Conservation (phyloP, 2,797 vertebrate species). For the Sciurus vulgaris region DNA sequence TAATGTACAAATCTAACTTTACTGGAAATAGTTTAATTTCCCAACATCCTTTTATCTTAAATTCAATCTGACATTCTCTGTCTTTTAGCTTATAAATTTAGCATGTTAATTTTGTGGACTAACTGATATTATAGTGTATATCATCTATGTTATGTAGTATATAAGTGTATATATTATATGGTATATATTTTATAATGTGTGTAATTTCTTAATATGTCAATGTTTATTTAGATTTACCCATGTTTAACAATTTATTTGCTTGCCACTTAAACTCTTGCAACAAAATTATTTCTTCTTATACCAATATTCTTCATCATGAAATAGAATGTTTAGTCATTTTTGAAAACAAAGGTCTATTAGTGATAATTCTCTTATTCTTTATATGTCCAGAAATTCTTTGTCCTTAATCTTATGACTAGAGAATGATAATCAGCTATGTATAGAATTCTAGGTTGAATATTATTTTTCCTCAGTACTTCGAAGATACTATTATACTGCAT, state of each 20-base stretch:
- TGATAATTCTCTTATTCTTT: neutral
- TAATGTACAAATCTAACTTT: neutral
- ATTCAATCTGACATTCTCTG: neutral
- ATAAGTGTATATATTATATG: neutral
- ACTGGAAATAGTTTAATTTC: conserved; percentile 37
- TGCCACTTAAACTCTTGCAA: neutral
- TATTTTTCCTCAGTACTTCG: neutral
- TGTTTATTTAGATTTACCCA: neutral
- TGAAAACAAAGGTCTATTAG: neutral
- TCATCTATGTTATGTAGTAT: neutral
- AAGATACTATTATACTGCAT: neutral
- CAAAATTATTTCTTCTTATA: neutral
- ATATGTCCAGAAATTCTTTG: neutral
- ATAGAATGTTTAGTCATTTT: neutral
- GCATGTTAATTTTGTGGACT: neutral
- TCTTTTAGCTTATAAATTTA: neutral
- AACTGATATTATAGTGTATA: neutral
- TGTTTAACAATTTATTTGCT: neutral
- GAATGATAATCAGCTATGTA: neutral
- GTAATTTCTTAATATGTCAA: neutral
- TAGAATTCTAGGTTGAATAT: conserved; percentile 7
- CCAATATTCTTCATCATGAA: neutral
- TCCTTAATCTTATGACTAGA: neutral
- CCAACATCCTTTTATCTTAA: neutral
- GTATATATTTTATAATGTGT: neutral